Evolutionary conservation across 2,888 invertebrate species (phyloP).

Genomic region (Tupiocoris notatus): DNA sequence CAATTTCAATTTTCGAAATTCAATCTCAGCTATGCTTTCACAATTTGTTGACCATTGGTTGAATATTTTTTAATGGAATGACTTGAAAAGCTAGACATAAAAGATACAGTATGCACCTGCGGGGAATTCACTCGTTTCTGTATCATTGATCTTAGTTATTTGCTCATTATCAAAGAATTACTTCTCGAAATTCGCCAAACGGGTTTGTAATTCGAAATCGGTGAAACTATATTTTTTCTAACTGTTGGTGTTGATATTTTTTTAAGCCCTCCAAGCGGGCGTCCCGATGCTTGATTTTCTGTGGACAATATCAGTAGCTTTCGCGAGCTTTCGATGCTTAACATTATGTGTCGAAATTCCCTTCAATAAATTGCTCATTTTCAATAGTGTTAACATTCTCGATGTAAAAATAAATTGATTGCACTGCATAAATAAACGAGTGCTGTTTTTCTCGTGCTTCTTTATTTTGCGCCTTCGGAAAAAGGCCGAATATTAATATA

Average conservation of each 20-base stretch:
- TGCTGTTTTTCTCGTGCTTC: conserved; percentile 34
- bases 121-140: no score
- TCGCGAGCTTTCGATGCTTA: conserved; percentile 40
- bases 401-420: conserved; percentile 37
- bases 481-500: conserved; percentile 27
- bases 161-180: conserved; percentile 26
- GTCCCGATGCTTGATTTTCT: background rate
- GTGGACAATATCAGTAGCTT: conserved; percentile 35
- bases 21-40: background rate
- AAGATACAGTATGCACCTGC: conserved; percentile 45
- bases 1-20: no score
- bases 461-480: conserved; percentile 18
- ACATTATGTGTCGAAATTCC: conserved; percentile 25
- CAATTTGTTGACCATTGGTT: no score
- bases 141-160: background rate
- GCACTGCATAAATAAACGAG: conserved; percentile 40
- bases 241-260: background rate
- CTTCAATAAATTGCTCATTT: background rate
- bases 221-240: conserved; percentile 28
- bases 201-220: background rate
- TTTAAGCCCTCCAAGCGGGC: conserved; percentile 3
- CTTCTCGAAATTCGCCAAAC: no score
- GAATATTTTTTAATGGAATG: no score
- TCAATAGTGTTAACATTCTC: background rate
- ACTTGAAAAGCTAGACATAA: conserved; percentile 28